Conservation (phyloP, 2,797 vertebrate species). For the Cossypha dichroa region DNA sequence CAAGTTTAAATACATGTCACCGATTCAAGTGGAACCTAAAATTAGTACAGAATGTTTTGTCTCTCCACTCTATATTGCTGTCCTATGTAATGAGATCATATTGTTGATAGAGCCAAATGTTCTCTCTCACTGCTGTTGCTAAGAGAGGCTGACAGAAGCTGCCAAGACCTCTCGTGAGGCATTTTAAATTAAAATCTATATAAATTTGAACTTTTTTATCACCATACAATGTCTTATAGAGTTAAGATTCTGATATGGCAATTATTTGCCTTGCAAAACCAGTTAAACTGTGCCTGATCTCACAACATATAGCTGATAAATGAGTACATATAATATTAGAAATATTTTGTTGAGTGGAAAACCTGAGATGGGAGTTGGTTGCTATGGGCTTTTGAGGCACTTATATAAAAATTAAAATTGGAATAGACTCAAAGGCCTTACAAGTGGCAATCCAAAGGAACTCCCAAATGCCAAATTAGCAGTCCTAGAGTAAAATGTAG, state of each 20-base stretch:
- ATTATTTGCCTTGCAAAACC: background rate
- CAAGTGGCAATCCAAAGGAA: background rate
- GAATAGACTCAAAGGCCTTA: background rate
- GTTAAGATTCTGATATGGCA: background rate
- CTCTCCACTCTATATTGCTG: background rate
- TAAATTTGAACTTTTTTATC: background rate
- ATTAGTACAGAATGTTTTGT: constrained; percentile 15
- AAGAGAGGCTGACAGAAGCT: background rate
- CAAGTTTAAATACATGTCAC: background rate
- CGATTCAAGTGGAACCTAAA: constrained; percentile 4
- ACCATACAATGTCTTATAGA: background rate
- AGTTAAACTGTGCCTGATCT: background rate
- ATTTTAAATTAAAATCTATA: background rate
- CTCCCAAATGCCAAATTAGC: background rate
- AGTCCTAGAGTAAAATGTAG: background rate
- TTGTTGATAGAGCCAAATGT: constrained; percentile 7
- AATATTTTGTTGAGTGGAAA: background rate
- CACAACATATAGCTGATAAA: background rate
- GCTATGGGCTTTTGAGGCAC: background rate
- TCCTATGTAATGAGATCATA: constrained; percentile 35
- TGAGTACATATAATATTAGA: background rate
- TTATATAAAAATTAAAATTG: background rate
- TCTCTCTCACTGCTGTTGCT: background rate
- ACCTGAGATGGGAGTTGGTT: background rate
- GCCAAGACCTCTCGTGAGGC: background rate